These are phyloP conservation scores for Crotalus horridus DNA, from an alignment of 2,113 vertebrate species.

Conservation along the genomic window DNA sequence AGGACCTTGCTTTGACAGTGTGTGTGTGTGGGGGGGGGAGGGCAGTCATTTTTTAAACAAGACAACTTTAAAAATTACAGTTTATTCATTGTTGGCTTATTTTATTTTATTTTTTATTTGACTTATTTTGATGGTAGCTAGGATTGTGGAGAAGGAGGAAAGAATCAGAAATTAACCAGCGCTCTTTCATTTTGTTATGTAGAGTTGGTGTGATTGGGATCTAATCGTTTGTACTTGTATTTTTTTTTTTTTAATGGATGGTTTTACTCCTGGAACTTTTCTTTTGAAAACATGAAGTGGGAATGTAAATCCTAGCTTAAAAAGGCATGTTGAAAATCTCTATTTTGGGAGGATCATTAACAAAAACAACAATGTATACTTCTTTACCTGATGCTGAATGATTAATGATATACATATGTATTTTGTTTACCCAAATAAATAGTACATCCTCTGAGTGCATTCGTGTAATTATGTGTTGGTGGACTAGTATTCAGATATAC, in stretches of 20 bases:
- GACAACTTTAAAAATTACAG: not conserved
- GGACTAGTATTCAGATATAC: not conserved
- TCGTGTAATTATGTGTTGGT: not conserved
- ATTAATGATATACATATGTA: not conserved
- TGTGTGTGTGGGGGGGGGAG: not conserved
- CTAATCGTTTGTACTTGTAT: not conserved
- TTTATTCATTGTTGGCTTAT: not conserved
- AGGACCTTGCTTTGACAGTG: not conserved
- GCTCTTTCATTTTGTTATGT: not conserved
- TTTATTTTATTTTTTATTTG: not conserved
- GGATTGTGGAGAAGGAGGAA: not conserved
- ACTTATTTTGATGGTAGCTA: not conserved
- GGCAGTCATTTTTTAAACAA: not conserved
- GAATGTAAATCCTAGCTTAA: not conserved
- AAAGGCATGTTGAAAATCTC: not conserved
- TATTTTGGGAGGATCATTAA: not conserved
- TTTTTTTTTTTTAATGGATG: not conserved
- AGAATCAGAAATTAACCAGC: accelerated
- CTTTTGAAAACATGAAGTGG: not conserved
- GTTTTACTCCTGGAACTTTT: not conserved
- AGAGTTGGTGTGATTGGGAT: not conserved
- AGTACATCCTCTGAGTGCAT: not conserved
- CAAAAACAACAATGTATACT: not conserved
- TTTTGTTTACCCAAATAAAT: not conserved
- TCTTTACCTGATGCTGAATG: not conserved